Conservation (phyloP, 1,140 invertebrate species). For the Calephelis nemesis region DNA sequence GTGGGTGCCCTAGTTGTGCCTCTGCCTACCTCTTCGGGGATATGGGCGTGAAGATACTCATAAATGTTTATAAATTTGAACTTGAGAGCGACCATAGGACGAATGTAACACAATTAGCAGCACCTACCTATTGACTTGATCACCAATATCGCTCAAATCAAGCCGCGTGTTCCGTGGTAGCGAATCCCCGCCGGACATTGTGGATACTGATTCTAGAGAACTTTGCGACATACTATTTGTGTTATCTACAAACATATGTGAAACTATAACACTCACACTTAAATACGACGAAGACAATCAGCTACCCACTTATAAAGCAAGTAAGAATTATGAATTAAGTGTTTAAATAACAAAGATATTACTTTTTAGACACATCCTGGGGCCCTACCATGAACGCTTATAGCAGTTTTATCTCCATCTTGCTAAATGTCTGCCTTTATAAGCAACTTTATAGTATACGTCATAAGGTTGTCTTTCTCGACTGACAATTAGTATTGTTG, state of each 20-base stretch:
- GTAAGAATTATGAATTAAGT: no score
- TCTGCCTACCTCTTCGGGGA: no score
- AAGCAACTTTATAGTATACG: no score
- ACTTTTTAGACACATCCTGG: no score
- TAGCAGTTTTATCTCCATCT: no score
- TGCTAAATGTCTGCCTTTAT: no score
- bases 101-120: background rate
- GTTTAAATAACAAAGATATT: no score
- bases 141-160: constrained; percentile 71
- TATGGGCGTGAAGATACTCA: no score
- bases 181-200: constrained; percentile 74
- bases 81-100: background rate
- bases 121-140: constrained; percentile 74
- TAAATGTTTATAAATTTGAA: background rate
- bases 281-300: constrained; percentile 6
- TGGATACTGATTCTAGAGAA: constrained; percentile 83
- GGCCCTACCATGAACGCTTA: no score
- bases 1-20: no score
- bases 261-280: constrained; percentile 13
- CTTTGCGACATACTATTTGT: constrained; percentile 69
- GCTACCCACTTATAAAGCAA: background rate
- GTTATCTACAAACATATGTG: constrained; percentile 59
- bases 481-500: no score
- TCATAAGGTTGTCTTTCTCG: no score
- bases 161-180: constrained; percentile 62